Evolutionary conservation across 2,797 vertebrate species (phyloP).

Genomic region (Cyprinodon diabolis): DNA sequence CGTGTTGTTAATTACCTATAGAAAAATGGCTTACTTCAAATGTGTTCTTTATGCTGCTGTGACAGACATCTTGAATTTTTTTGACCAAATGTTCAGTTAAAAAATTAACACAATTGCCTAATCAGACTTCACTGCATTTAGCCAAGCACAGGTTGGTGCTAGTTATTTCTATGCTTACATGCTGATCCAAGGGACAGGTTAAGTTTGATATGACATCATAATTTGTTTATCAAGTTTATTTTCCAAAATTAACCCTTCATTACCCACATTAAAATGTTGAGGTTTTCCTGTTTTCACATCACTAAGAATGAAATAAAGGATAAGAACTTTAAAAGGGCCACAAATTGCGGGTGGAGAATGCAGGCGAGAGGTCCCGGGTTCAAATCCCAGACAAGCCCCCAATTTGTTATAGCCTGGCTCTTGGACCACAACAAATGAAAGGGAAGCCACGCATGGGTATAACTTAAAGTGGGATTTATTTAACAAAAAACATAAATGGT

Average conservation of each 20-base stretch:
- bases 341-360: no score
- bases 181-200: background rate
- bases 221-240: background rate
- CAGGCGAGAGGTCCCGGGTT: slow-evolving; percentile 84
- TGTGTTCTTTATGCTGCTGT: background rate
- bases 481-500: no score
- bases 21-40: background rate
- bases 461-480: no score
- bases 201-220: background rate
- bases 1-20: background rate
- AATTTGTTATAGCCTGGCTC: no score
- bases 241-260: background rate
- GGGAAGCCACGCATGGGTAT: no score
- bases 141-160: background rate
- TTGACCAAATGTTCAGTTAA: background rate
- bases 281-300: no score
- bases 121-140: background rate
- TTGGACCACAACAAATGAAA: no score
- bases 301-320: no score
- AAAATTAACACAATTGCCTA: background rate
- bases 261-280: background rate
- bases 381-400: slow-evolving; percentile 85
- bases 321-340: no score
- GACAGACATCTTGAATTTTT: background rate
- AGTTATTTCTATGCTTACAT: background rate